Evolutionary conservation across 2,797 vertebrate species (phyloP), one percentile per base, ranked within the genome.

Genomic region (Crocodylus rhombifer): DNA sequence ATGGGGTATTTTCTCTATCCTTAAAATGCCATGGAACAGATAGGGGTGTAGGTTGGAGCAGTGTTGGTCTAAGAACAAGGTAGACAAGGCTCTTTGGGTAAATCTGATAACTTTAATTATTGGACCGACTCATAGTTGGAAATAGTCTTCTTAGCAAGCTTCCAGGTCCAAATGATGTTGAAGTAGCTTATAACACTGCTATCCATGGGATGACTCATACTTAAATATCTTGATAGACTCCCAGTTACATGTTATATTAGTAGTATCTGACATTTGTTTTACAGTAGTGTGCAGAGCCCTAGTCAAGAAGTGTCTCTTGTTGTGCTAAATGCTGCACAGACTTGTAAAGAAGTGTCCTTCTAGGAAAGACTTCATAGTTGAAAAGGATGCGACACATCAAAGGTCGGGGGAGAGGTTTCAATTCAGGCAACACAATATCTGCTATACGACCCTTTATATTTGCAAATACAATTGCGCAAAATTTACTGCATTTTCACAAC

Each of bases 261-360:
- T 30, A 3, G 51, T 81, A 82, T 80, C 84, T 93, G 82, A 16
- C 15, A 55, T 82, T 28, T 80, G 58, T 77, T 85, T 92, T 81
- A 18, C 16, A 90, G 88, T 80, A 56, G 86, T 9, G 86, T 25
- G 36, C 65, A 71, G 77, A 62, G 93, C 87, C 51, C 77, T 76
- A 36, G 18, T 91, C 57, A 82, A 77, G 2, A 2, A 75, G 4
- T 77, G 80, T 33, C 86, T 93, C 77, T 80, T 60, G 42, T 71
- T 30, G 75, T 85, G 91, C 80, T 65, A 77, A 78, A 55, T 87
- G 93, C 82, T 84, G 55, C 62, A 65, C 65, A 92, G 83, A 74
- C 81, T 69, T 88, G 78, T 82, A 28, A 82, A 91, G 88, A 84
- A 82, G 63, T 16, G n/a, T 28, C 71, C 33, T 82, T 96, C 78